Percentiles rank a stretch among this genome's conserved stretches.
These are phyloP conservation scores for Dasyornis broadbenti DNA, from an alignment of 2,113 vertebrate genomes.

Conservation along the genomic window DNA sequence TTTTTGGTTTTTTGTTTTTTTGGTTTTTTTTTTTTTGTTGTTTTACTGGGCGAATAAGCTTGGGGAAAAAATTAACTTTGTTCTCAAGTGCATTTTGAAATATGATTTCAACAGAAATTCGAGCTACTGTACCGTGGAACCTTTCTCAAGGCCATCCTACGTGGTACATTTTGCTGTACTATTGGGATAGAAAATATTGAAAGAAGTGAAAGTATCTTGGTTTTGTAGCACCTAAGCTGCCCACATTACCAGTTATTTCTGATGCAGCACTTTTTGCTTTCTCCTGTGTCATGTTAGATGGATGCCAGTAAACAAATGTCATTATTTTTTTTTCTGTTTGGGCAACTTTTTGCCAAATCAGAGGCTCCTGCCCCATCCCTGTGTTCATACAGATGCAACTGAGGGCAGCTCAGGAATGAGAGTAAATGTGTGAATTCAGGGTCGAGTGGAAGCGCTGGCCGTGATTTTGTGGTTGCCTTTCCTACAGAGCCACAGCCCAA, in stretches of 20 bases:
- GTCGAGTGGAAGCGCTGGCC: background rate
- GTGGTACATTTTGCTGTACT: accelerated
- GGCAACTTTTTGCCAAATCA: background rate
- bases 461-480: background rate
- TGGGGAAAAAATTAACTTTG: background rate
- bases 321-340: background rate
- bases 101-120: background rate
- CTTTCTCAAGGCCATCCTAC: background rate
- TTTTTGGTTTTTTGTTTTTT: background rate
- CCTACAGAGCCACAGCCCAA: background rate
- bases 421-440: background rate
- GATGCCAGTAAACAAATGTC: background rate
- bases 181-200: background rate
- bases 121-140: accelerated
- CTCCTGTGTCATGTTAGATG: background rate
- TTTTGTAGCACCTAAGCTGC: background rate
- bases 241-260: background rate
- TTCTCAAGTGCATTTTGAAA: background rate
- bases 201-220: background rate
- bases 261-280: background rate
- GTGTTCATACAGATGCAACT: background rate
- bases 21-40: background rate
- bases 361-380: background rate
- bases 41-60: background rate
- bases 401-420: background rate